Conservation (phyloP, 2,888 invertebrate species). For the Argynnis bischoffii region DNA sequence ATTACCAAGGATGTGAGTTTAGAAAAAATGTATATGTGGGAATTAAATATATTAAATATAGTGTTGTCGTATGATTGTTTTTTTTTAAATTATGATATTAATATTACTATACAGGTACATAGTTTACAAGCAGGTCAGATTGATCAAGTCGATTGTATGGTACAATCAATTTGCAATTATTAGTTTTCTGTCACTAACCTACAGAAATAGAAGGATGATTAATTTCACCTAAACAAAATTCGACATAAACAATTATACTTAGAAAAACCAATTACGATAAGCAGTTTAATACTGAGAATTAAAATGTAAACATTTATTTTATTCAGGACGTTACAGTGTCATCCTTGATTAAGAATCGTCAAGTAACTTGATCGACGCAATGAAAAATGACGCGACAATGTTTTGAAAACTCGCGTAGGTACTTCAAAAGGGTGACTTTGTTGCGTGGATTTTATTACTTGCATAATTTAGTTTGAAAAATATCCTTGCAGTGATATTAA, state of each 20-base stretch:
- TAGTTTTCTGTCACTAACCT: too few relatives aligned
- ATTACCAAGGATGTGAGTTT: conserved; percentile 56
- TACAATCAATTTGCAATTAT: too few relatives aligned
- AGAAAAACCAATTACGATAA: too few relatives aligned
- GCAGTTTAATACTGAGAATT: too few relatives aligned
- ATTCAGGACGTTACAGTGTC: conserved; percentile 42
- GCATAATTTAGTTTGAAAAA: conserved; percentile 71
- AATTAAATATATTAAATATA: background rate
- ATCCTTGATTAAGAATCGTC: conserved; percentile 55
- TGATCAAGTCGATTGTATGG: too few relatives aligned
- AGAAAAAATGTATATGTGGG: conserved; percentile 1
- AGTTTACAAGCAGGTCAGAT: too few relatives aligned
- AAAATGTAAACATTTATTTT: too few relatives aligned
- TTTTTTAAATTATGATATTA: too few relatives aligned
- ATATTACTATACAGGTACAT: too few relatives aligned
- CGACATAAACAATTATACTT: background rate
- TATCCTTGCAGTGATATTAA: conserved; percentile 12
- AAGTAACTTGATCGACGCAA: conserved; percentile 73
- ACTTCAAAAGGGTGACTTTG: conserved; percentile 63
- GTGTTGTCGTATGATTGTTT: background rate
- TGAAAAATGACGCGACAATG: conserved; percentile 81
- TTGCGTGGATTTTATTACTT: conserved; percentile 73
- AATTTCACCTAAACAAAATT: too few relatives aligned
- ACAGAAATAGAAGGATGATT: too few relatives aligned
- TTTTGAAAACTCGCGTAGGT: conserved; percentile 74